Base-by-base conservation (phyloP, 2,797 vertebrate species). In the Gymnoscopelus braueri region DNA sequence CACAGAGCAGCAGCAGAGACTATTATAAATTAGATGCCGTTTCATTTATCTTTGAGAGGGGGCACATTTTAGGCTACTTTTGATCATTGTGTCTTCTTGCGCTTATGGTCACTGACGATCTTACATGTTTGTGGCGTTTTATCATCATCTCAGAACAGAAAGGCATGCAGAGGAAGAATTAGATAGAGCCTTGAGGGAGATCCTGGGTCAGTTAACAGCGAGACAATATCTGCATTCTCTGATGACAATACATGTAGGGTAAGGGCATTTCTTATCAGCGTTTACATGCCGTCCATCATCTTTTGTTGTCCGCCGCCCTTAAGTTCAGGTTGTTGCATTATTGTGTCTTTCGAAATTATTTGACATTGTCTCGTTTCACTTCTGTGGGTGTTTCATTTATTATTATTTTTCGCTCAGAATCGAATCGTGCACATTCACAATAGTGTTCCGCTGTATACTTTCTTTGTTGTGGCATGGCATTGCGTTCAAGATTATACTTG, bases 111-210 rank as follows among this genome's bases (percentile, higher is more conserved):
- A 87, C 90, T 93, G 89, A 92, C 83, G 79, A 87, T 89, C 79
- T 90, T 2, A 83, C 93, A 86, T 93, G 88, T 93, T 91, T 89
- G 39, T 91, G 91, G 92, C 90, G 87, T 93, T 93, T 93, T 91
- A 94, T 90, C 91, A 94, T 90, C 91, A 86, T 91, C 90, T 85
- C 92, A 93, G 86, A 94, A 79, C 93, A 91, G 92, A 89, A 91
- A 97, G 95, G 93, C 95, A 96, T 91, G 94, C 96, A 93, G 95
- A 96, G 90, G 96, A 94, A 90, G 94, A 96, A 91, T 96, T 98
- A 94, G 95, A 95, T 95, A 95, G 96, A 96, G 95, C 95, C 94
- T 97, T 97, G 92, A 96, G 96, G 93, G 95, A 95, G 94, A 94
- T 96, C 91, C 93, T 97, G 94, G 95, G 95, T 91, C 96, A 96